Conservation (phyloP, 2,113 vertebrate genomes). For the Eubucco bourcierii region DNA sequence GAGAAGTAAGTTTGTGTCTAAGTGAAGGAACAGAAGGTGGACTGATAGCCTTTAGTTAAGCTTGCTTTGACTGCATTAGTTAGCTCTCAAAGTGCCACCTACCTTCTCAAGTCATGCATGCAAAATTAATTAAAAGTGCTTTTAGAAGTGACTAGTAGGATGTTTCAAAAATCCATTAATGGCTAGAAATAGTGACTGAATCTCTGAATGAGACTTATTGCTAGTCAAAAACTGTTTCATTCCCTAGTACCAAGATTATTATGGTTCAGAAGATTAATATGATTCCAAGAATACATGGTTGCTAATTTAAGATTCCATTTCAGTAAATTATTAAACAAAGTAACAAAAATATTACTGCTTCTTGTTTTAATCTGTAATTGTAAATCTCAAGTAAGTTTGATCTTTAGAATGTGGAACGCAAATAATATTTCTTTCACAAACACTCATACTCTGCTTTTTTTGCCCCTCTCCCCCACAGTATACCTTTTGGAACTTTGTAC, state of each 20-base stretch:
- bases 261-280: neutral
- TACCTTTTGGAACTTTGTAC: constrained; percentile 98
- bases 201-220: neutral
- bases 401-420: neutral
- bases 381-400: neutral
- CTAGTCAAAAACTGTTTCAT: neutral
- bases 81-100: neutral
- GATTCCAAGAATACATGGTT: neutral
- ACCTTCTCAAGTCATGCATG: neutral
- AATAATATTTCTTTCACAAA: neutral
- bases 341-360: neutral
- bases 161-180: neutral
- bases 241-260: neutral
- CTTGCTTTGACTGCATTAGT: neutral
- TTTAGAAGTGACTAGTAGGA: neutral
- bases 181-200: neutral
- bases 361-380: neutral
- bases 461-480: constrained; percentile 80
- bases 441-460: neutral
- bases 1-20: neutral
- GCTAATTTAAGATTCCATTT: neutral
- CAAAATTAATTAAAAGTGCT: neutral
- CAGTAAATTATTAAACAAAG: neutral
- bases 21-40: neutral
- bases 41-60: neutral